These are phyloP conservation scores for Gastracanthus pulcherrimus DNA, from an alignment of 2,888 invertebrate species.

Conservation along the genomic window DNA sequence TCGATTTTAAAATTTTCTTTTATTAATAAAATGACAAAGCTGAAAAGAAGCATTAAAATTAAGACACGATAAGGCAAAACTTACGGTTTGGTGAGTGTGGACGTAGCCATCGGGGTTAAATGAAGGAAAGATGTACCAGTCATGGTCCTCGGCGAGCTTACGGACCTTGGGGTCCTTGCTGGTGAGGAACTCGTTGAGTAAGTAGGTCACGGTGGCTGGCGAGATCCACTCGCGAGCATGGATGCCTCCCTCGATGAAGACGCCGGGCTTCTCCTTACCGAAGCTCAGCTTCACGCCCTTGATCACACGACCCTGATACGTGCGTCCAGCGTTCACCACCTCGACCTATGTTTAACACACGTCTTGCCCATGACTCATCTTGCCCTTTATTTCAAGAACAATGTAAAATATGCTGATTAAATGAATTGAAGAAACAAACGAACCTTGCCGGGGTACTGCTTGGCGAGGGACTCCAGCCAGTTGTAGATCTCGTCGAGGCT, in stretches of 20 bases:
- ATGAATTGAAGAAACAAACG: not conserved
- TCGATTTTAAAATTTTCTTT: too few relatives aligned
- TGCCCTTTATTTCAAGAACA: too few relatives aligned
- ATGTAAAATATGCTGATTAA: not conserved
- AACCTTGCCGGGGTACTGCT: conserved; percentile 77
- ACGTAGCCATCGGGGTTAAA: conserved; percentile 89
- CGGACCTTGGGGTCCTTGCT: conserved; percentile 79
- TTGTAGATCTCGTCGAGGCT: conserved; percentile 79
- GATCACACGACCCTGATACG: conserved; percentile 81
- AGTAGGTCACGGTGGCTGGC: conserved; percentile 82
- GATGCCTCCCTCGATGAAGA: conserved; percentile 83
- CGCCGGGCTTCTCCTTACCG: conserved; percentile 77
- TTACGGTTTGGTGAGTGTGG: conserved; percentile 80
- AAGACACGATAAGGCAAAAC: too few relatives aligned
- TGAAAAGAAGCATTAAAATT: too few relatives aligned
- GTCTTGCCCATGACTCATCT: too few relatives aligned
- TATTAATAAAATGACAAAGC: too few relatives aligned
- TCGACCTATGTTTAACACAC: conserved; percentile 66
- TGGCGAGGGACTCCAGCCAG: conserved; percentile 79
- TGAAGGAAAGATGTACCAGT: conserved; percentile 88
- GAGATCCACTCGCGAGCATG: conserved; percentile 89
- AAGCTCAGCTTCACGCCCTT: conserved; percentile 81
- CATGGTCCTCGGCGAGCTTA: conserved; percentile 79
- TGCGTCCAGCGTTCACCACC: conserved; percentile 76
- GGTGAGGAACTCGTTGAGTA: conserved; percentile 81